Evolutionary conservation across 2,888 invertebrate genomes (phyloP).

Genomic region (Trichogramma evanescens): DNA sequence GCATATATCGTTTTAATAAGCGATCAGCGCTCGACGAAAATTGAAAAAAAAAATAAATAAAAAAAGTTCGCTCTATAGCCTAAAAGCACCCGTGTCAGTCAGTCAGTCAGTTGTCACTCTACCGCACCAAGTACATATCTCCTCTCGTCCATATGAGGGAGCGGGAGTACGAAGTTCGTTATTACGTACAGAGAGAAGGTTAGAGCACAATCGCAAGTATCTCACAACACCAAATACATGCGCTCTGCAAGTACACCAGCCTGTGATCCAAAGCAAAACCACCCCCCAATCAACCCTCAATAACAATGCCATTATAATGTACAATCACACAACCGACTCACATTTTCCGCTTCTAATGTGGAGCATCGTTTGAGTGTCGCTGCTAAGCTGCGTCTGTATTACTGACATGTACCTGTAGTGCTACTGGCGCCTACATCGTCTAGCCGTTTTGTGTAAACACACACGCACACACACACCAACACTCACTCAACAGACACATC

Average conservation of each 20-base stretch:
- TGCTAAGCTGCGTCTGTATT: no score
- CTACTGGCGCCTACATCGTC: no score
- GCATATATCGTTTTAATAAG: neutral
- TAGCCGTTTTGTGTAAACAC: no score
- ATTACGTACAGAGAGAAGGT: slow-evolving; percentile 23
- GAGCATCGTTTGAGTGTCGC: neutral
- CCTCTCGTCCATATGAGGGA: slow-evolving; percentile 18
- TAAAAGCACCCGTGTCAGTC: neutral
- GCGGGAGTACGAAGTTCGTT: slow-evolving; percentile 24
- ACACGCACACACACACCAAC: no score
- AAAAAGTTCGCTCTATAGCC: neutral
- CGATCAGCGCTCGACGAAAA: neutral
- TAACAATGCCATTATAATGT: neutral
- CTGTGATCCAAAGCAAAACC: no score
- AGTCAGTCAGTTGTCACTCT: neutral
- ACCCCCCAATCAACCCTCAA: neutral
- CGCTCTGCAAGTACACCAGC: no score
- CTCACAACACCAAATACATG: no score
- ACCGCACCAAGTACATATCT: no score
- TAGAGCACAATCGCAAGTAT: slow-evolving; percentile 6
- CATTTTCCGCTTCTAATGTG: neutral
- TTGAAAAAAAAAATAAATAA: neutral
- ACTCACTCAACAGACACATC: no score
- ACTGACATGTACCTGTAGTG: no score
- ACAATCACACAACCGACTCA: neutral